Percentiles rank a stretch among this genome's conserved stretches.
Conservation (phyloP, 2,113 vertebrate genomes). For the Triplophysa dalaica region DNA sequence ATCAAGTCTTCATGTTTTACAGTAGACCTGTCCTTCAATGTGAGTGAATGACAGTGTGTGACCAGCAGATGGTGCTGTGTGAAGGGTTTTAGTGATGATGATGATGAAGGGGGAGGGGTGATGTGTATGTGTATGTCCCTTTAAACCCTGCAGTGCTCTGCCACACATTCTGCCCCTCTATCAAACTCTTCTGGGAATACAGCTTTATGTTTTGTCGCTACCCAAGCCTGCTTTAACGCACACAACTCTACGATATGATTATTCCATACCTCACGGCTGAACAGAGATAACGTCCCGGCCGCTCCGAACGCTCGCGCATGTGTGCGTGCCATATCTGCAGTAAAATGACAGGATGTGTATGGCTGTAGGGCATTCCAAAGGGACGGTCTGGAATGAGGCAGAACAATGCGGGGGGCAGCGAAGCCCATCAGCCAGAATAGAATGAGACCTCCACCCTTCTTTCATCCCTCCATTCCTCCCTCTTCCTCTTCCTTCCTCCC, state of each 20-base stretch:
- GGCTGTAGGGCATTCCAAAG: slow-evolving; percentile 64
- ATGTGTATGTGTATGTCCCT: slow-evolving; percentile 43
- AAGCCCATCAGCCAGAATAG: slow-evolving; percentile 44
- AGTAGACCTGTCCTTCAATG: neutral
- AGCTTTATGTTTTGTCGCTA: slow-evolving; percentile 43
- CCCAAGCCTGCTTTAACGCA: slow-evolving; percentile 30
- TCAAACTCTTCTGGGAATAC: slow-evolving; percentile 13
- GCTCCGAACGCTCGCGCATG: slow-evolving; percentile 51
- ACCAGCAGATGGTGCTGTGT: slow-evolving; percentile 79
- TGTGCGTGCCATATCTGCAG: slow-evolving; percentile 65
- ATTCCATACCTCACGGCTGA: slow-evolving; percentile 41
- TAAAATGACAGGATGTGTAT: slow-evolving; percentile 71
- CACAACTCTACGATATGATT: slow-evolving; percentile 46
- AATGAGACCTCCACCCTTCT: slow-evolving; percentile 47
- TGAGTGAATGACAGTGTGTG: slow-evolving; percentile 22
- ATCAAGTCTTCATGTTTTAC: neutral
- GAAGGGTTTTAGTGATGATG: slow-evolving; percentile 67
- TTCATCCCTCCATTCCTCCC: slow-evolving; percentile 48
- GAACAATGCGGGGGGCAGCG: slow-evolving; percentile 75
- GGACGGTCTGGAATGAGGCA: slow-evolving; percentile 65
- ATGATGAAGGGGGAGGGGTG: slow-evolving; percentile 41
- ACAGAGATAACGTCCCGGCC: slow-evolving; percentile 57
- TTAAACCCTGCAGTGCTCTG: slow-evolving; percentile 42
- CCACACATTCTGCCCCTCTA: slow-evolving; percentile 38
- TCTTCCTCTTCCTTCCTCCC: slow-evolving; percentile 81